Evolutionary conservation across 2,888 invertebrate species (phyloP), one percentile per base, ranked within the genome.

Genomic region (Lycia hirtaria): DNA sequence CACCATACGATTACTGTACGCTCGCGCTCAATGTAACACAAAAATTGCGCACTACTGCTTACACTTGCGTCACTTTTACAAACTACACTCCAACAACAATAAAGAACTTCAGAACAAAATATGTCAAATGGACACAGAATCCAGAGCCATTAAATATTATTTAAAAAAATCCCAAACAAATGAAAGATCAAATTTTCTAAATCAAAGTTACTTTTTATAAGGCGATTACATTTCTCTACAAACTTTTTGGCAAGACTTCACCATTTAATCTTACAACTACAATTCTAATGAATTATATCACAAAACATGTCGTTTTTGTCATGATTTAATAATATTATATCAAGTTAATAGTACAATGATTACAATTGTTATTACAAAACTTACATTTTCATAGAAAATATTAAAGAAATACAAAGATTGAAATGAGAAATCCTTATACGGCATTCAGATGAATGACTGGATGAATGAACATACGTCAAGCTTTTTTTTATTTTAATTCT

Each of bases 351-450:
- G 40, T 26, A 26, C 26, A 10, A 43, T 17, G 17, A 14, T n/a
- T 17, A 44, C 19, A 24, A 7, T 30, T 28, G 4, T 14, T 14
- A 26, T 32, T 24, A 32, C 17, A 35, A 54, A 40, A 15, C 10
- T 19, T 28, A 55, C 22, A 49, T 55, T 55, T 55, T 55, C 55
- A 56, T 44, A 56, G 56, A 56, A 56, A 56, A 56, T 32, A 55
- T 48, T 19, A 30, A 12, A 28, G 17, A 19, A 26, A 35, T 30
- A 55, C 22, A 9, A 32, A 30, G 24, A 55, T 41, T 35, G 49
- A 55, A 43, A 49, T 49, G 41, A 17, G 17, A 32, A 35, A 17
- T 14, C 40, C 22, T 24, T 14, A 5, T 35, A 41, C 17, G 28
- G 17, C n/a, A 28, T 28, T 43, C 17, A 43, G 14, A 43, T 43